Conservation (phyloP, 2,797 vertebrate species). For the Gobio occitaniae region DNA sequence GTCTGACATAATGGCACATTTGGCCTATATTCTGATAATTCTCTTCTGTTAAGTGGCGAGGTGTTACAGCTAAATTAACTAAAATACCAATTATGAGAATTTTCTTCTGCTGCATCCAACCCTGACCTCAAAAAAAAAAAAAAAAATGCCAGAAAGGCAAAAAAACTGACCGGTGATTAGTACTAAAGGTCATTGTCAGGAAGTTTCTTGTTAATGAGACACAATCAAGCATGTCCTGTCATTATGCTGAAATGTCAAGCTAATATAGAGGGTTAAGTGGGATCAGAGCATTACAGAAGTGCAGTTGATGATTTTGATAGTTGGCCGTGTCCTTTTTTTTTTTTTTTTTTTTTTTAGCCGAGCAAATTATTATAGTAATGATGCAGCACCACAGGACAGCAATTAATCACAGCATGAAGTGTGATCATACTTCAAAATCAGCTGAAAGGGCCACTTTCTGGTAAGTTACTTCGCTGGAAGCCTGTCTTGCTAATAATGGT, state of each 20-base stretch:
- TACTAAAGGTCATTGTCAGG: not conserved
- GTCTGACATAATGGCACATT: slow-evolving; percentile 18
- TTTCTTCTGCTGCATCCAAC: not conserved
- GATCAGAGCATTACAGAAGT: slow-evolving; percentile 4
- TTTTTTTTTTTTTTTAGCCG: not conserved
- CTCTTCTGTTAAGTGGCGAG: not conserved
- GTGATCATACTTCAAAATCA: slow-evolving; percentile 26
- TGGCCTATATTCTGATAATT: not conserved
- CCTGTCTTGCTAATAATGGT: not conserved
- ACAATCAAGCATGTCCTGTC: not conserved
- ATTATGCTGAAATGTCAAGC: not conserved
- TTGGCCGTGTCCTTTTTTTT: not conserved
- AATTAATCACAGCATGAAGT: slow-evolving; percentile 13
- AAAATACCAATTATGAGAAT: not conserved
- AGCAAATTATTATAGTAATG: not conserved
- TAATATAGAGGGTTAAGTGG: slow-evolving; percentile 4
- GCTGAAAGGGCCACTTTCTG: not conserved
- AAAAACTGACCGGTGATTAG: not conserved
- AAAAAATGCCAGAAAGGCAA: not conserved
- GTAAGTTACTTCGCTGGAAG: not conserved
- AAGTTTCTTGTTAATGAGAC: not conserved
- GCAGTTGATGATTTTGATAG: not conserved
- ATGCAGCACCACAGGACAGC: not conserved
- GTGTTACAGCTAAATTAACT: not conserved
- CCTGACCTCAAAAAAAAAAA: not conserved